Evolutionary conservation across 2,113 vertebrate species (phyloP).

Genomic region (Forbesichthys agassizii): DNA sequence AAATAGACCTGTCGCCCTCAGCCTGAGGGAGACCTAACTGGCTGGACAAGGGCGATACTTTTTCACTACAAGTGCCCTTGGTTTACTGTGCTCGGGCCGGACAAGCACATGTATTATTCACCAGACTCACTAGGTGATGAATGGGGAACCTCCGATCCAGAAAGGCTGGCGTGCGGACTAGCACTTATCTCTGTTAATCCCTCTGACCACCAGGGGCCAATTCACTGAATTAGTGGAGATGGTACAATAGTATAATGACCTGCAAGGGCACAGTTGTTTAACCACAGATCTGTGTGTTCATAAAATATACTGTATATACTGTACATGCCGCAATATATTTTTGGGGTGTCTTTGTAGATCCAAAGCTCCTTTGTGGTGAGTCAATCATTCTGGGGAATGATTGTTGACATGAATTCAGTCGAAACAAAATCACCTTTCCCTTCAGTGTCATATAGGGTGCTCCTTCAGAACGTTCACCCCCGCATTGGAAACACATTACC

Average conservation of each 20-base stretch:
- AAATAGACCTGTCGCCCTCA: conserved; percentile 71
- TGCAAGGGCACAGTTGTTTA: conserved; percentile 45
- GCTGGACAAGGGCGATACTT: conserved; percentile 68
- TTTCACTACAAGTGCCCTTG: conserved; percentile 66
- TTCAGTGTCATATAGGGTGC: too few species aligned
- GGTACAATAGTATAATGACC: conserved; percentile 35
- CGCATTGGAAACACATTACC: too few species aligned
- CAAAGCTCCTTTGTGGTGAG: too few species aligned
- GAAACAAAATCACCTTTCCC: too few species aligned
- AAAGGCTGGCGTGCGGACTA: conserved; percentile 60
- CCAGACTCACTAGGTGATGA: conserved; percentile 63
- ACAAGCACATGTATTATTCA: conserved; percentile 70
- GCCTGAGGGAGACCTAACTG: conserved; percentile 67
- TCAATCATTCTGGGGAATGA: too few species aligned
- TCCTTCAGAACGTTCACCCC: too few species aligned
- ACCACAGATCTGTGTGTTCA: conserved; percentile 29
- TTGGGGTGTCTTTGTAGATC: not conserved
- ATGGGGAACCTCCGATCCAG: conserved; percentile 44
- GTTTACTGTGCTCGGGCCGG: conserved; percentile 56
- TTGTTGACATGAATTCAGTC: too few species aligned
- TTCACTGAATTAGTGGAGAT: conserved; percentile 52
- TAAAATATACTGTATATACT: conserved; percentile 16
- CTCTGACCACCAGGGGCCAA: conserved; percentile 39
- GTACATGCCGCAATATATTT: conserved; percentile 25
- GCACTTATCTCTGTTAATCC: conserved; percentile 67